Conservation (phyloP, 2,888 invertebrate genomes). For the Cybosia mesomella region DNA sequence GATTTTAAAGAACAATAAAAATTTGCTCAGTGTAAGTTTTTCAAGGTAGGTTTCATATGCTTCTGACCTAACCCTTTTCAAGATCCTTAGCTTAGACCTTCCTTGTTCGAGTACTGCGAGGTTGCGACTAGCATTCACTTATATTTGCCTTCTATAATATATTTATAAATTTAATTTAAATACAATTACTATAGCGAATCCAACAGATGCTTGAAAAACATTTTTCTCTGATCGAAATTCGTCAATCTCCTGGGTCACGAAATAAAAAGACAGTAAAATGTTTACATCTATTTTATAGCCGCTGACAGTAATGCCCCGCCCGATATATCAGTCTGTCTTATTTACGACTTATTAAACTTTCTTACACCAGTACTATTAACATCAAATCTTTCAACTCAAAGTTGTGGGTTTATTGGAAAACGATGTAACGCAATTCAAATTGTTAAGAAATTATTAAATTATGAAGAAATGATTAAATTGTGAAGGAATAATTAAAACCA, state of each 20-base stretch:
- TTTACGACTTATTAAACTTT: slow-evolving; percentile 45
- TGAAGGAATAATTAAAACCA: too few relatives aligned
- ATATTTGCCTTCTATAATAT: too few relatives aligned
- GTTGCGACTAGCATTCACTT: too few relatives aligned
- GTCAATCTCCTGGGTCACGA: slow-evolving; percentile 1
- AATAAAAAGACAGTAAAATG: slow-evolving; percentile 33
- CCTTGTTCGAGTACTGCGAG: too few relatives aligned
- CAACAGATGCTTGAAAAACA: not conserved
- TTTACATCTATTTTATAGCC: slow-evolving; percentile 31
- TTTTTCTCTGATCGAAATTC: not conserved
- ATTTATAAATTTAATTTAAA: not conserved
- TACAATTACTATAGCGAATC: not conserved
- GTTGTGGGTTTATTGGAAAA: slow-evolving; percentile 8
- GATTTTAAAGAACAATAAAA: too few relatives aligned
- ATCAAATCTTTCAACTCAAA: not conserved
- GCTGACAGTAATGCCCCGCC: slow-evolving; percentile 27
- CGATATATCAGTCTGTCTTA: slow-evolving; percentile 35
- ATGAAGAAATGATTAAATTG: too few relatives aligned
- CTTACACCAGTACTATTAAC: slow-evolving; percentile 14
- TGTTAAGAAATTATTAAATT: not conserved
- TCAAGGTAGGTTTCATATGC: too few relatives aligned
- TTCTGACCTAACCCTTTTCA: too few relatives aligned
- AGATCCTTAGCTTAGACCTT: too few relatives aligned
- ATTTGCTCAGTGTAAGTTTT: too few relatives aligned
- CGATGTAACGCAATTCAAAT: not conserved